phyloP scores from a whole-genome alignment of 2,888 invertebrate species.

The Limnephilus lunatus region DNA sequence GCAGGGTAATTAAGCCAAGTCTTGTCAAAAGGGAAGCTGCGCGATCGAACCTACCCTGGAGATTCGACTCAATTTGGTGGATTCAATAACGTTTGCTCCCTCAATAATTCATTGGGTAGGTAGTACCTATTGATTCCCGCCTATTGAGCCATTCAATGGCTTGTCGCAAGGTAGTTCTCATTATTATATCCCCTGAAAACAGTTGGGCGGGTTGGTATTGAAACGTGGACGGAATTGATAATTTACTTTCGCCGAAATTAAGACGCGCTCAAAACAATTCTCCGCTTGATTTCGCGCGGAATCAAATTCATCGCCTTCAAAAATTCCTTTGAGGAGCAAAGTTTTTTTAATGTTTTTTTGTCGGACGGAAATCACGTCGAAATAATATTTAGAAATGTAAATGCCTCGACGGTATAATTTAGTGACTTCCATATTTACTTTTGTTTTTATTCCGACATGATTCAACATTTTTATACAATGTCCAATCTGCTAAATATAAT shows the following conservation, averaged over 20 bases:
- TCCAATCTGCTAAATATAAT: neutral
- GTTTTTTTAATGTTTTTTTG: neutral
- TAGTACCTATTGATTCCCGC: conserved; percentile 39
- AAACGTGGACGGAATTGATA: conserved; percentile 41
- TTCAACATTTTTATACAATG: neutral
- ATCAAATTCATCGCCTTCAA: neutral
- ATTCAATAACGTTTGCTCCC: conserved; percentile 50
- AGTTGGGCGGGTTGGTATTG: conserved; percentile 26
- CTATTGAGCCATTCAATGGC: conserved; percentile 46
- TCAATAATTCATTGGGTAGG: conserved; percentile 40
- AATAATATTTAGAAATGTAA: neutral
- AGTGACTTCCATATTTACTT: neutral
- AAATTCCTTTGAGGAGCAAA: neutral
- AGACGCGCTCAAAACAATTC: conserved; percentile 45
- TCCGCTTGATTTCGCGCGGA: conserved; percentile 21
- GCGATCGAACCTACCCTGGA: conserved; percentile 26
- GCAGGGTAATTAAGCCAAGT: conserved; percentile 47
- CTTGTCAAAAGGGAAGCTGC: conserved; percentile 37
- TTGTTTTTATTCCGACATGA: neutral
- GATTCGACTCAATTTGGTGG: conserved; percentile 39
- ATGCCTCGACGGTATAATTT: neutral
- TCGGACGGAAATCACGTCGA: neutral
- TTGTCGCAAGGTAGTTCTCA: conserved; percentile 46
- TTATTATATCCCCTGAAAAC: conserved; percentile 41
- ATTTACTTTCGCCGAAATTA: conserved; percentile 44